These are phyloP conservation scores for Taphrorychus bicolor DNA, from an alignment of 2,888 invertebrate species.

Conservation along the genomic window DNA sequence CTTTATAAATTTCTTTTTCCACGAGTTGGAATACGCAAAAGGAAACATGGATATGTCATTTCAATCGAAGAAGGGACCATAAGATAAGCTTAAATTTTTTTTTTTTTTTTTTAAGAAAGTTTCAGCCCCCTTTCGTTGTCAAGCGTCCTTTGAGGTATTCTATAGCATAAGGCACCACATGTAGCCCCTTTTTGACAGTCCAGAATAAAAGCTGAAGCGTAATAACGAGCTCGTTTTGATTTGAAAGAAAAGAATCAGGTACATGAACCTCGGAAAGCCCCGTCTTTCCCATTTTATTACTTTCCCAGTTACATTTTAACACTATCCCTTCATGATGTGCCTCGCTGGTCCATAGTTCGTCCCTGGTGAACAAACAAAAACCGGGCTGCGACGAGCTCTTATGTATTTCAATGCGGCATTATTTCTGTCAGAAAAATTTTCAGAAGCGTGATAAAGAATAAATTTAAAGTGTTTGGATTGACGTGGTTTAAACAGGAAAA, in stretches of 20 bases:
- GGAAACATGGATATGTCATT: too few relatives aligned
- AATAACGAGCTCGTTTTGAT: too few relatives aligned
- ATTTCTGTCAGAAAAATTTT: conserved; percentile 12
- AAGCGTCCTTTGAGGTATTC: too few relatives aligned
- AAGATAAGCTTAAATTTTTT: too few relatives aligned
- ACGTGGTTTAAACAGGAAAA: conserved; percentile 11
- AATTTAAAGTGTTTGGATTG: conserved; percentile 20
- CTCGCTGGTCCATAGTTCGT: background rate
- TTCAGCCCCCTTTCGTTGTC: too few relatives aligned
- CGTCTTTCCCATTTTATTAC: background rate
- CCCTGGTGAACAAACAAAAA: background rate
- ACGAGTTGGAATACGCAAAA: too few relatives aligned
- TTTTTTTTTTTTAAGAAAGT: too few relatives aligned
- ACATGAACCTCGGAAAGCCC: background rate
- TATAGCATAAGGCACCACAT: too few relatives aligned
- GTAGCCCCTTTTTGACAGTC: too few relatives aligned
- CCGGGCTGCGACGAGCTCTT: background rate
- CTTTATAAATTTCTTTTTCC: too few relatives aligned
- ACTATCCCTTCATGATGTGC: background rate
- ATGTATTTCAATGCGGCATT: background rate
- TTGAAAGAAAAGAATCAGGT: background rate
- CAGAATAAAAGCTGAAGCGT: too few relatives aligned
- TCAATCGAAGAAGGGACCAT: too few relatives aligned
- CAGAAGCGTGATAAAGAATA: conserved; percentile 17
- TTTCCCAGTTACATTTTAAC: background rate